These are phyloP conservation scores for Eira barbara DNA, from an alignment of 2,113 vertebrate species.

Conservation along the genomic window DNA sequence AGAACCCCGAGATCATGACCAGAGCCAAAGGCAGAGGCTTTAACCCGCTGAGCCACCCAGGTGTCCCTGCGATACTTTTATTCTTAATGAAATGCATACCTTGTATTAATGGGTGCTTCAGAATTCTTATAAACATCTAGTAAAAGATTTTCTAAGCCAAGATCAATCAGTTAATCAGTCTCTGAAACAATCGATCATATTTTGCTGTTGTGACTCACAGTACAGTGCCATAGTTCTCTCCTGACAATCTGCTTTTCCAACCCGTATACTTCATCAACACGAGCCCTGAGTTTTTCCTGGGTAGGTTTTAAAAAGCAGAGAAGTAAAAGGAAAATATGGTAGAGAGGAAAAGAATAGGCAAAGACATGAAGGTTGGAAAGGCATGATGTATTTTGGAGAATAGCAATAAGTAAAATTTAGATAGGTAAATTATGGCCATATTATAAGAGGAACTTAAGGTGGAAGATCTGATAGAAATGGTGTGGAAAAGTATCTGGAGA, in stretches of 20 bases:
- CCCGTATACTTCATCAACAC: background rate
- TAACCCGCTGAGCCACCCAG: too few relatives aligned
- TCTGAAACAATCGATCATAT: background rate
- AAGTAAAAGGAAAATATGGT: background rate
- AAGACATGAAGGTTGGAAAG: background rate
- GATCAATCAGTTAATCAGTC: background rate
- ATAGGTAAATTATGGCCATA: background rate
- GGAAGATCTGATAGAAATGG: background rate
- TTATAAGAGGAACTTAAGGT: background rate
- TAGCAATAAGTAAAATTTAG: background rate
- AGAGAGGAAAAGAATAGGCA: background rate
- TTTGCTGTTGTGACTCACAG: background rate
- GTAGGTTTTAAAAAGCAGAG: background rate
- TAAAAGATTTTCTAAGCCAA: conserved; percentile 23
- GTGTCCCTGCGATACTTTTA: too few relatives aligned
- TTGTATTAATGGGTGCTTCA: conserved; percentile 1
- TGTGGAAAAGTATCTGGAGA: background rate
- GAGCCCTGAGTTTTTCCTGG: background rate
- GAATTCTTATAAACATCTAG: background rate
- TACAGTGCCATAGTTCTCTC: background rate
- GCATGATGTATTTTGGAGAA: background rate
- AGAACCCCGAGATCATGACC: too few relatives aligned
- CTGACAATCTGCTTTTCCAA: background rate
- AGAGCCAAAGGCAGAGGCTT: too few relatives aligned
- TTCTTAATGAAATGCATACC: background rate